Conservation (phyloP, 2,888 invertebrate species). For the Blomia tropicalis region DNA sequence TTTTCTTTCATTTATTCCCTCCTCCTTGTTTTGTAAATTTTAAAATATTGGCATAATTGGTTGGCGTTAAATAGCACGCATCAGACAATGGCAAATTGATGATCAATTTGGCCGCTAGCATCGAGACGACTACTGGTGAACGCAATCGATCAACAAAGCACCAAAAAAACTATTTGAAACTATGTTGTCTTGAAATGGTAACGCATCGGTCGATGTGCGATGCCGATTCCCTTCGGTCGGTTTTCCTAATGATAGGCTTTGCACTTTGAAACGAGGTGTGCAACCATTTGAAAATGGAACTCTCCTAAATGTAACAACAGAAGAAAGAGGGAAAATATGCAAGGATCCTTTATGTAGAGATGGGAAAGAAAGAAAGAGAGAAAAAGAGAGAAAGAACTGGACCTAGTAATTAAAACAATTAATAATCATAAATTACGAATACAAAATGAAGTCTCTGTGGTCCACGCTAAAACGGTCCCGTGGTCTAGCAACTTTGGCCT, state of each 20-base stretch:
- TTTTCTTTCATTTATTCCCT: not conserved
- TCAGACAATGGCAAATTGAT: constrained; percentile 9
- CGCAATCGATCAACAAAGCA: constrained; percentile 6
- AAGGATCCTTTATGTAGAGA: too few relatives aligned
- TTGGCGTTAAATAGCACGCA: not conserved
- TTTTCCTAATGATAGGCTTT: not conserved
- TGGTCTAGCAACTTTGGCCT: constrained; percentile 4
- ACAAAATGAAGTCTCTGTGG: not conserved
- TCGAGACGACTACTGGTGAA: not conserved
- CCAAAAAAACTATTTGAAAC: too few relatives aligned
- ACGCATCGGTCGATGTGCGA: not conserved
- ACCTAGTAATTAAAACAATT: constrained; percentile 12
- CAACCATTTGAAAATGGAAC: too few relatives aligned
- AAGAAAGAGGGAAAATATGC: too few relatives aligned
- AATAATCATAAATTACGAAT: constrained; percentile 9
- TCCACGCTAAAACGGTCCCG: not conserved
- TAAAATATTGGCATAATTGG: too few relatives aligned
- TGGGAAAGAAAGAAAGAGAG: too few relatives aligned
- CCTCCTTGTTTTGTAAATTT: too few relatives aligned
- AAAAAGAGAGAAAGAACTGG: not conserved
- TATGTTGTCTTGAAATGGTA: too few relatives aligned
- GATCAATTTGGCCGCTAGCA: constrained; percentile 3
- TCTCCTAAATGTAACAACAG: too few relatives aligned
- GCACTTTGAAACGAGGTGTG: too few relatives aligned
- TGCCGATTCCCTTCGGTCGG: not conserved